Evolutionary conservation across 2,888 invertebrate species (phyloP).

Genomic region (Sycophila texana): DNA sequence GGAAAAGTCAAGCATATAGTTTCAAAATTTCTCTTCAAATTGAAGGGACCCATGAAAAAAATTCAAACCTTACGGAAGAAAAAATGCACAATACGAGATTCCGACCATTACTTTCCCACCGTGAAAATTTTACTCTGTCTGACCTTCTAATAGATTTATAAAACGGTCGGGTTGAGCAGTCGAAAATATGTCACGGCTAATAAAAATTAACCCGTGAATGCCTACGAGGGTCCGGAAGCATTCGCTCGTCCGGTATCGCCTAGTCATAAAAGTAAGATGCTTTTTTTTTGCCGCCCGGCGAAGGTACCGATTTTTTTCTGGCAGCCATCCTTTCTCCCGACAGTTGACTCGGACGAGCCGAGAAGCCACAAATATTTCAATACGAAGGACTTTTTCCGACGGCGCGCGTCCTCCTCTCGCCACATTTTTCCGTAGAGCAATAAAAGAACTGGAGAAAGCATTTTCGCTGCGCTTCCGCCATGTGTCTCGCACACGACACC

Average conservation of each 20-base stretch:
- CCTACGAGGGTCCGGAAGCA: constrained; percentile 6
- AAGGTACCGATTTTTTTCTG: constrained; percentile 36
- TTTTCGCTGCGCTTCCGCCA: constrained; percentile 62
- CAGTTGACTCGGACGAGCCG: constrained; percentile 7
- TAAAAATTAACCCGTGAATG: constrained; percentile 36
- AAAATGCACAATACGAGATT: too few species aligned
- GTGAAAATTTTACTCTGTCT: background rate
- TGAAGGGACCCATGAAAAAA: too few species aligned
- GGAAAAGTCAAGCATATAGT: too few species aligned
- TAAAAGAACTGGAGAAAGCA: constrained; percentile 26
- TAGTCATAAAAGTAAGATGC: constrained; percentile 34
- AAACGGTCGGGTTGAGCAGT: constrained; percentile 26
- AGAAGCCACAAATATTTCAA: constrained; percentile 50
- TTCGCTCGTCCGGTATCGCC: constrained; percentile 5
- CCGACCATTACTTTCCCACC: too few species aligned
- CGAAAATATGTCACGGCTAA: constrained; percentile 24
- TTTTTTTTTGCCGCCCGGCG: constrained; percentile 6
- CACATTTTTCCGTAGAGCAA: background rate
- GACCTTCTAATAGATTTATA: constrained; percentile 15
- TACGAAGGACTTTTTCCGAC: constrained; percentile 36
- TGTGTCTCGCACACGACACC: constrained; percentile 63
- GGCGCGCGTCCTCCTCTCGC: background rate
- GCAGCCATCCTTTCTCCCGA: constrained; percentile 12
- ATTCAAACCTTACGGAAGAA: too few species aligned
- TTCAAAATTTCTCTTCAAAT: too few species aligned